Evolutionary conservation across 1,140 invertebrate species (phyloP).

Genomic region (Armadillidium nasatum): DNA sequence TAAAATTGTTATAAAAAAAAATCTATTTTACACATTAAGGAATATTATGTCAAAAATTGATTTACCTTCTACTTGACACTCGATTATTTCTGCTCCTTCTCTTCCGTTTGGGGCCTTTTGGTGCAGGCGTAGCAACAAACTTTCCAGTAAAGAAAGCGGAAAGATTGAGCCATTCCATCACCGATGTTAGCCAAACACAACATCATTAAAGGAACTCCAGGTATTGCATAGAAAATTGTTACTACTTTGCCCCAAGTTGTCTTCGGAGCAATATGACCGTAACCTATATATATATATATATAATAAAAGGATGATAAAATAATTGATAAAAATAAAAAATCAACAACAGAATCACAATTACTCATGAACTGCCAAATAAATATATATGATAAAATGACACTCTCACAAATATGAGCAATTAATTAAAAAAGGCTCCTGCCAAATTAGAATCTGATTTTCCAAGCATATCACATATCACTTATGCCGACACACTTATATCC

Average conservation of each 20-base stretch:
- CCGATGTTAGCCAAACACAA: constrained; percentile 91
- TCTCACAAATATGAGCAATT: too few species aligned
- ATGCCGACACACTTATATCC: too few species aligned
- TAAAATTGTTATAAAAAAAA: too few species aligned
- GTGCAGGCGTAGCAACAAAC: constrained; percentile 80
- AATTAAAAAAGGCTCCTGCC: too few species aligned
- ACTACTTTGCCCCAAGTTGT: constrained; percentile 86
- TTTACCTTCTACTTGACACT: too few species aligned
- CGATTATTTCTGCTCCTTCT: constrained; percentile 23
- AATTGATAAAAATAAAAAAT: too few species aligned
- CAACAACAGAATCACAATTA: too few species aligned
- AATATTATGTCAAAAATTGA: neutral
- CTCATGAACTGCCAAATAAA: too few species aligned
- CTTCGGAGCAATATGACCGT: constrained; percentile 91
- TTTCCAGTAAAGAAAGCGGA: constrained; percentile 57
- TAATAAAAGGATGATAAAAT: too few species aligned
- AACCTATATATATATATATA: constrained; percentile 60
- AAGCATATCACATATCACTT: too few species aligned
- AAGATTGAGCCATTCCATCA: constrained; percentile 91
- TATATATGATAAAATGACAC: too few species aligned
- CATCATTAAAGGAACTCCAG: constrained; percentile 91
- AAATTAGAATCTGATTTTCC: too few species aligned
- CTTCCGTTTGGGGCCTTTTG: constrained; percentile 59
- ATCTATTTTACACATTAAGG: neutral
- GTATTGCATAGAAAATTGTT: constrained; percentile 91